These are phyloP conservation scores for Heliconius himera DNA, from an alignment of 1,140 invertebrate species.

Conservation along the genomic window DNA sequence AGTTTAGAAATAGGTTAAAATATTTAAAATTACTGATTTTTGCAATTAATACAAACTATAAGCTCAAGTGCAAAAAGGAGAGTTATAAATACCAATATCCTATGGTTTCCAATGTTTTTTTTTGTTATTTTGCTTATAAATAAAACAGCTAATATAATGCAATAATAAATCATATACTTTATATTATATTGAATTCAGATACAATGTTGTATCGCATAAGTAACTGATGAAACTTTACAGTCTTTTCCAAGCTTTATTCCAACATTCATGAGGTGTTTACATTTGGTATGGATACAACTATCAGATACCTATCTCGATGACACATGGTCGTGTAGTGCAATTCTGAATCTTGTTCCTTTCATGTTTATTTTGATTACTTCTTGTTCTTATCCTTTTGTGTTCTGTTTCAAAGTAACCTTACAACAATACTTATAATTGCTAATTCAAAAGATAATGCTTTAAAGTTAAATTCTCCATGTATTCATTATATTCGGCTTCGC, in stretches of 20 bases:
- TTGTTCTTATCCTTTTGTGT: not conserved
- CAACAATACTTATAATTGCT: conserved; percentile 3
- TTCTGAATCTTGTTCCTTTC: conserved; percentile 30
- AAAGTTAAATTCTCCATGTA: conserved; percentile 27
- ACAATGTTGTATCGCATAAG: not conserved
- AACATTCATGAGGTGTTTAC: conserved; percentile 38
- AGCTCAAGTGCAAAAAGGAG: too few species aligned
- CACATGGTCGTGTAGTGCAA: conserved; percentile 27
- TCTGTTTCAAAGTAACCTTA: not conserved
- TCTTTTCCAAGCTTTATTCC: conserved; percentile 21
- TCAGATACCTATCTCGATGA: conserved; percentile 37
- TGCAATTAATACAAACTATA: too few species aligned
- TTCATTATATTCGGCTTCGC: conserved; percentile 37
- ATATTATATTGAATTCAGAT: not conserved
- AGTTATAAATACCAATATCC: too few species aligned
- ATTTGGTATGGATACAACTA: conserved; percentile 32
- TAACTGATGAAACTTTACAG: not conserved
- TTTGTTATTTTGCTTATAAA: not conserved
- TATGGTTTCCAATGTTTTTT: too few species aligned
- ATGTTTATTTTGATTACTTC: conserved; percentile 11
- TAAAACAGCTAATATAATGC: not conserved
- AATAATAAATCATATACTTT: not conserved
- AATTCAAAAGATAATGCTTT: conserved; percentile 22
- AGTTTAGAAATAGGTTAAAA: too few species aligned
- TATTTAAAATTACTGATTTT: too few species aligned